Evolutionary conservation across 1,140 invertebrate genomes (phyloP), one percentile per base, ranked within the genome.

Genomic region (Saxidomus purpurata): DNA sequence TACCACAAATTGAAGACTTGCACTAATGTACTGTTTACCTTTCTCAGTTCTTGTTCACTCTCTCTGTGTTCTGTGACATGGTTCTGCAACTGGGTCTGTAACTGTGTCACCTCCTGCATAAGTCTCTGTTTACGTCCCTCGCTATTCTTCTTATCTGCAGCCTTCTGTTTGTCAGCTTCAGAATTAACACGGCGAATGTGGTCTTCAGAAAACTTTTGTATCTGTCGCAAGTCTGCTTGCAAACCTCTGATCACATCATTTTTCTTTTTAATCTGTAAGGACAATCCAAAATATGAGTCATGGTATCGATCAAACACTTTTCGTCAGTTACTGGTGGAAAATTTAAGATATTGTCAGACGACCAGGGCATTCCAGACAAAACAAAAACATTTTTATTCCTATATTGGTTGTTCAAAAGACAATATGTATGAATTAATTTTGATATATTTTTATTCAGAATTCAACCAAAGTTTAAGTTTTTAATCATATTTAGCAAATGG

Each of bases 191-290:
- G 82, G 0, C 92, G 87, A 52, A 94, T 96, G 43, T 94, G 92
- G 28, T 96, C 95, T 71, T 95, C 94, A 31, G 95, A 94, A 85
- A 93, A 93, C 86, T 96, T 96, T 74, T 96, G 94, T 74, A 96
- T 95, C 74, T 94, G 93, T 59, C 94, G 94, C 22, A 95, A 90
- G 52, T 95, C 94, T n/a, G 93, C 91, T 71, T 95, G 94, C 6
- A 95, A 87, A 31, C 91, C 92, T 77, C 94, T 90, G 67, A 96
- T 96, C 31, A 95, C 90, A 67, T 95, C 94, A 90, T 96, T 96
- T 77, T 95, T 95, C 89, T 94, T 95, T 52, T 91, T 92, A 59
- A 95, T 94, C 95, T 95, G 86, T 19, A 91, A 71, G 0, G n/a
- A 11, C 6, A 59, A 59, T 43, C 4, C 43, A 43, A 43, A 43